Base-by-base conservation (phyloP, 2,888 invertebrate species). In the Ectropis crepuscularia region DNA sequence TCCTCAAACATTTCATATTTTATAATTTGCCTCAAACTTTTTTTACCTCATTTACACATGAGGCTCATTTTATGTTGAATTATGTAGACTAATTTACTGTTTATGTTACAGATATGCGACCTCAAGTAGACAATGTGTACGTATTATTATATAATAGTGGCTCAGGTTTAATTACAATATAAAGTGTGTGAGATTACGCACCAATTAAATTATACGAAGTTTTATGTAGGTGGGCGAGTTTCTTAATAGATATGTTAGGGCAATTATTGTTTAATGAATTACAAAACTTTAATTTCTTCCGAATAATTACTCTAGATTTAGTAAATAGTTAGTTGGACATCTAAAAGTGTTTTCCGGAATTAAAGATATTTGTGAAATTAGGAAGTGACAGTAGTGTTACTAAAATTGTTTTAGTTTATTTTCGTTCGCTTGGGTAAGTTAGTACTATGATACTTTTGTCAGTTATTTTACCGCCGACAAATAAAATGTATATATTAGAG, bases 181-280 rank as follows among this genome's bases (percentile, higher is more conserved):
- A 41, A 59, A 47, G 28, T 42, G 57, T 41, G 59, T 53, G 59
- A 59, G 54, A 59, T 55, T 59, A 63, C 58, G 53, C 59, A 59
- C 50, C 63, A 59, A 55, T 50, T 63, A 59, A 39, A 55, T n/a
- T 58, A 55, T 12, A 46, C 42, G 48, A 59, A 47, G 46, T 59
- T 63, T 37, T 46, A 59, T 59, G 54, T 59, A 51, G 46, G 57
- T 53, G 43, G 53, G 50, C 45, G 63, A 53, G 63, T 16, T 49
- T 9, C 42, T 28, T 48, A 55, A 54, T 45, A 10, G 16, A 42
- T 55, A 47, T 45, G 5, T 28, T 28, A 2, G 28, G 43, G 50
- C 49, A 48, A 43, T 61, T 61, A 47, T 12, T 61, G 36, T 53
- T 53, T 53, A 10, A 53, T 53, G 53, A 53, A 43, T 43, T 39